A percentile compares a stretch with the other conserved stretches of the same genome.
These are phyloP conservation scores for Actinopyga echinites DNA, from an alignment of 53 echinoderm and acorn worm genomes.

Conservation along the genomic window DNA sequence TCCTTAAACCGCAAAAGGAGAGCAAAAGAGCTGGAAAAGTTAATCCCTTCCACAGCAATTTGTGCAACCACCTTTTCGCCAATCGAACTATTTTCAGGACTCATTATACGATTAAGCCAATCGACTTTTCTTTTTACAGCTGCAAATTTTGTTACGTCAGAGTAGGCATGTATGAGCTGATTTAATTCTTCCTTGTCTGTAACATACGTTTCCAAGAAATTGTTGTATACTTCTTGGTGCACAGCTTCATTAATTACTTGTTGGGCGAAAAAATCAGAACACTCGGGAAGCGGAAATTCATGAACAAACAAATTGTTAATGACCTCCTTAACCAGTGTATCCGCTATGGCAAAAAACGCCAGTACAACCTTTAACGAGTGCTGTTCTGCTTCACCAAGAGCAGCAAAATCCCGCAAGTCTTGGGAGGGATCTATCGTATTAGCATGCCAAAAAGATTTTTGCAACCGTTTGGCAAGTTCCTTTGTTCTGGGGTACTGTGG, in stretches of 20 bases:
- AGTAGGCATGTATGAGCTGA: not conserved
- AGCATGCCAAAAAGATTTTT: not conserved
- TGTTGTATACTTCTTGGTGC: not conserved
- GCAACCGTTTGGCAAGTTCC: not conserved
- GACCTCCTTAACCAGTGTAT: not conserved
- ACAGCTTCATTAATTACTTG: not conserved
- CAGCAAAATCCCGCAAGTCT: not conserved
- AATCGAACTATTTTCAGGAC: not conserved
- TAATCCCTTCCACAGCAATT: not conserved
- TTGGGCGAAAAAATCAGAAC: not conserved
- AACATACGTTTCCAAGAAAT: not conserved
- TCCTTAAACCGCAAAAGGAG: not conserved
- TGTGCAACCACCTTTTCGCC: not conserved
- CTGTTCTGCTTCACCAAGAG: not conserved
- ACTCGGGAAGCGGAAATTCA: not conserved
- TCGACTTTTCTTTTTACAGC: not conserved
- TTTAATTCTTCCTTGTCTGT: not conserved
- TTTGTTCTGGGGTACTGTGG: not conserved
- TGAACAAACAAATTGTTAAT: not conserved
- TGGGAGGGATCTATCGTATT: not conserved
- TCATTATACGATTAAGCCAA: not conserved
- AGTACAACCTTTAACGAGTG: not conserved
- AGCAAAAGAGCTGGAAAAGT: not conserved
- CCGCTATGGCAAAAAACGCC: slow-evolving; percentile 1
- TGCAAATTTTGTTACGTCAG: not conserved